Percentiles rank a stretch among this genome's conserved stretches.
These are phyloP conservation scores for Diglossa brunneiventris DNA, from an alignment of 2,113 vertebrate genomes.

Conservation along the genomic window DNA sequence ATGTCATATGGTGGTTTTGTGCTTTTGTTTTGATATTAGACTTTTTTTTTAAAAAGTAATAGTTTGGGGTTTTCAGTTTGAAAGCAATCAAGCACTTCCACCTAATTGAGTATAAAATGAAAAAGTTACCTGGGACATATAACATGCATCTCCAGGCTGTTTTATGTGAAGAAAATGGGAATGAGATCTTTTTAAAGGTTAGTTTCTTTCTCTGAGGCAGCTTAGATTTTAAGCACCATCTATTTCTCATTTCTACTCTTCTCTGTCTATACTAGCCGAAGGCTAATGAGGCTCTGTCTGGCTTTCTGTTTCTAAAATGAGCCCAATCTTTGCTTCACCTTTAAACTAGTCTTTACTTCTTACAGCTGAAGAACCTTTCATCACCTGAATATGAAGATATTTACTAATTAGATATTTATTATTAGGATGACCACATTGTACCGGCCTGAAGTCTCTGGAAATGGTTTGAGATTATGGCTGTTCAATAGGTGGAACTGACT, in stretches of 20 bases:
- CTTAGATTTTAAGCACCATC: background rate
- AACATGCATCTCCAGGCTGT: background rate
- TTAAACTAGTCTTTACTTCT: background rate
- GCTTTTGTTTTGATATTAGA: background rate
- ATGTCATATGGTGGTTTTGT: background rate
- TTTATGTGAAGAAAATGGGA: background rate
- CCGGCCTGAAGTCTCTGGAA: background rate
- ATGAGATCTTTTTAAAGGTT: conserved; percentile 35
- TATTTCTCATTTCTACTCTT: background rate
- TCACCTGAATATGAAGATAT: background rate
- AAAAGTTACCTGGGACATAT: background rate
- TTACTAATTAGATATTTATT: background rate
- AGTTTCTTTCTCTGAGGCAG: conserved; percentile 2
- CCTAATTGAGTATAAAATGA: background rate
- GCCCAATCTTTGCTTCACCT: background rate
- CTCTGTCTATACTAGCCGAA: background rate
- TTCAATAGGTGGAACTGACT: background rate
- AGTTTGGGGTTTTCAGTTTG: background rate
- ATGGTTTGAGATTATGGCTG: background rate
- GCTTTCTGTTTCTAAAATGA: background rate
- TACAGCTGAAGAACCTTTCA: background rate
- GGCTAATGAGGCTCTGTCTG: background rate
- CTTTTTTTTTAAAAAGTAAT: background rate
- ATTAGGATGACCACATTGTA: background rate
- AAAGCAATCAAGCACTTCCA: background rate